These are phyloP conservation scores for Chaetophractus vellerosus DNA, from an alignment of 2,797 vertebrate species.

Conservation along the genomic window DNA sequence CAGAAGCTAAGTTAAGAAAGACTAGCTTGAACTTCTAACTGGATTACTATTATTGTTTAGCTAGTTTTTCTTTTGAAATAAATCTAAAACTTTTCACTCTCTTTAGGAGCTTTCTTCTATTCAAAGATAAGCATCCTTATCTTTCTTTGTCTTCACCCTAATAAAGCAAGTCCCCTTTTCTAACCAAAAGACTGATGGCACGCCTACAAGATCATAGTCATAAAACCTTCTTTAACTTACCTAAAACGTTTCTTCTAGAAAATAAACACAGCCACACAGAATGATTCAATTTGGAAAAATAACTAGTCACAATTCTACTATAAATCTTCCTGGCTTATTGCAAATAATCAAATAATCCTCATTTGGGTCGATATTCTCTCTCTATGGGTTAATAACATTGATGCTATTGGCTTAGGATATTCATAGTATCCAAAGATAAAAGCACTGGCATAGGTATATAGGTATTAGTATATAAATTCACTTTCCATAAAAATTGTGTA, in stretches of 20 bases:
- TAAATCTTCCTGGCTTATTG: constrained; percentile 52
- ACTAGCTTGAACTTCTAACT: constrained; percentile 87
- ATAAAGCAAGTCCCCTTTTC: constrained; percentile 77
- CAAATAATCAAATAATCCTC: constrained; percentile 34
- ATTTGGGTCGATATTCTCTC: not conserved
- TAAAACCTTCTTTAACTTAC: constrained; percentile 68
- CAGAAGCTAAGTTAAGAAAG: constrained; percentile 84
- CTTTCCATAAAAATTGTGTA: constrained; percentile 51
- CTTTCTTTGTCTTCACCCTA: constrained; percentile 80
- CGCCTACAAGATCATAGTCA: constrained; percentile 66
- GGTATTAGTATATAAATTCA: constrained; percentile 3
- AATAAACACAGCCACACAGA: constrained; percentile 64
- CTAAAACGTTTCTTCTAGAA: constrained; percentile 42
- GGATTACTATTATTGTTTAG: constrained; percentile 81
- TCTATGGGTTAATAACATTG: not conserved
- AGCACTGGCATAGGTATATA: constrained; percentile 3
- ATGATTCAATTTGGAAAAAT: constrained; percentile 45
- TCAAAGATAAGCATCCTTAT: constrained; percentile 68
- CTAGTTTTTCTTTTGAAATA: constrained; percentile 76
- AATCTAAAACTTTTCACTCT: constrained; percentile 85
- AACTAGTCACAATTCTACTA: constrained; percentile 25
- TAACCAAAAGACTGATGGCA: constrained; percentile 57
- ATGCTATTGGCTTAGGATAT: not conserved
- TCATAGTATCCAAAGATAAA: constrained; percentile 54
- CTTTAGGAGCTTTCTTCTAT: constrained; percentile 63